A percentile compares a stretch with the other conserved stretches of the same genome.
phyloP scores from a whole-genome alignment of 2,113 vertebrate species.

The Datnioides undecimradiatus region DNA sequence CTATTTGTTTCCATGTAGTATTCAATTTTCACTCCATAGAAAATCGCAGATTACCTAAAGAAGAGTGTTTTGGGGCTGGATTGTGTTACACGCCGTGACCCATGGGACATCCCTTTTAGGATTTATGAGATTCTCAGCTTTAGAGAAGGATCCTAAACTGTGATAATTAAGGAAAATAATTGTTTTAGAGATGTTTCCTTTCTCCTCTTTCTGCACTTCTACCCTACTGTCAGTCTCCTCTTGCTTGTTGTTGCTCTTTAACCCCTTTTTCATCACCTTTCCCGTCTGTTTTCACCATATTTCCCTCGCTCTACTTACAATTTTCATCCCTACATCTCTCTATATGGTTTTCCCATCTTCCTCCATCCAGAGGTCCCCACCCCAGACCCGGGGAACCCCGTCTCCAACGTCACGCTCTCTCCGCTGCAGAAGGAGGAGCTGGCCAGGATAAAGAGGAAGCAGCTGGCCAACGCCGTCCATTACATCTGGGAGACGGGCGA shows the following conservation, averaged over 20 bases:
- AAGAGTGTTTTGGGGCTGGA: slow-evolving; percentile 20
- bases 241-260: too few species aligned
- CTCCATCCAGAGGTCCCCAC: slow-evolving; percentile 75
- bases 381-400: slow-evolving; percentile 59
- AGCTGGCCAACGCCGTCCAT: slow-evolving; percentile 84
- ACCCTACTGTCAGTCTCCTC: too few species aligned
- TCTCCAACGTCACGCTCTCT: slow-evolving; percentile 73
- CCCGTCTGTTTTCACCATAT: too few species aligned
- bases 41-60: slow-evolving; percentile 43
- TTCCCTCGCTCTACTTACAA: too few species aligned
- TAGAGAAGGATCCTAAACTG: not conserved
- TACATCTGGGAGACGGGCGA: slow-evolving; percentile 90
- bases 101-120: not conserved
- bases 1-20: slow-evolving; percentile 52
- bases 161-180: not conserved
- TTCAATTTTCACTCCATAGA: slow-evolving; percentile 30
- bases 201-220: not conserved
- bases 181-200: not conserved
- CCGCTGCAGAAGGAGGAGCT: slow-evolving; percentile 77
- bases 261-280: too few species aligned
- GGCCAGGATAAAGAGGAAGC: slow-evolving; percentile 68
- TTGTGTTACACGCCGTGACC: slow-evolving; percentile 31
- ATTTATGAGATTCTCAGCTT: slow-evolving; percentile 10
- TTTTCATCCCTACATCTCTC: not conserved
- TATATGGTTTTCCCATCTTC: too few species aligned